phyloP scores from a whole-genome alignment of 23 tunicate genomes.

The Styela clava region DNA sequence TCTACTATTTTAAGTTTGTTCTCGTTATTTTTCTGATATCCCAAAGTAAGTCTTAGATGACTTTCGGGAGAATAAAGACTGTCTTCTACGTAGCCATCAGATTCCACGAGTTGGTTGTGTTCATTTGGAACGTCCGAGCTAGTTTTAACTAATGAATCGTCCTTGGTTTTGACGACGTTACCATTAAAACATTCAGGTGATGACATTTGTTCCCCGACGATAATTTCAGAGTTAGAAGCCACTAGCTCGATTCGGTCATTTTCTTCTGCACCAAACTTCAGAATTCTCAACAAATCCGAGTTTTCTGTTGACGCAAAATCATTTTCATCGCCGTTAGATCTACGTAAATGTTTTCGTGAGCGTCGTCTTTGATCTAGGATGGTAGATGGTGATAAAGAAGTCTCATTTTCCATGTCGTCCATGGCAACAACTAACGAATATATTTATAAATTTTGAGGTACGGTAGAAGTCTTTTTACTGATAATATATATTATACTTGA shows the following conservation, averaged over 20 bases:
- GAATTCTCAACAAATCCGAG: neutral
- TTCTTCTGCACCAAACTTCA: neutral
- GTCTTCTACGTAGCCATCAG: neutral
- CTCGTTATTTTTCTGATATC: neutral
- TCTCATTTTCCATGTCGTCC: constrained; percentile 4
- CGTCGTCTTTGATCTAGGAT: neutral
- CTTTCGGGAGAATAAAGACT: neutral
- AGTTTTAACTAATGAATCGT: too few relatives aligned
- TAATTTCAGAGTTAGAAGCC: neutral
- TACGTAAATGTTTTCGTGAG: neutral
- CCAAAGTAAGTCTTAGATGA: neutral
- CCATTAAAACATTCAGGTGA: too few relatives aligned
- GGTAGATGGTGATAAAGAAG: neutral
- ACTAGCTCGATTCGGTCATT: neutral
- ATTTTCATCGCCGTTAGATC: neutral
- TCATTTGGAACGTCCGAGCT: too few relatives aligned
- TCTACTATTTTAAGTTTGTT: neutral
- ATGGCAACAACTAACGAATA: too few relatives aligned
- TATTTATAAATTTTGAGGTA: too few relatives aligned
- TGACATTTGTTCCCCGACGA: too few relatives aligned
- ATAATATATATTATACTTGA: too few relatives aligned
- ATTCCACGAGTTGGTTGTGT: neutral
- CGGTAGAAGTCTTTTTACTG: too few relatives aligned
- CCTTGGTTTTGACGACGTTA: too few relatives aligned
- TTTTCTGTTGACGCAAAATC: neutral